Base-by-base conservation (phyloP, 2,797 vertebrate genomes). In the Sparus aurata region DNA sequence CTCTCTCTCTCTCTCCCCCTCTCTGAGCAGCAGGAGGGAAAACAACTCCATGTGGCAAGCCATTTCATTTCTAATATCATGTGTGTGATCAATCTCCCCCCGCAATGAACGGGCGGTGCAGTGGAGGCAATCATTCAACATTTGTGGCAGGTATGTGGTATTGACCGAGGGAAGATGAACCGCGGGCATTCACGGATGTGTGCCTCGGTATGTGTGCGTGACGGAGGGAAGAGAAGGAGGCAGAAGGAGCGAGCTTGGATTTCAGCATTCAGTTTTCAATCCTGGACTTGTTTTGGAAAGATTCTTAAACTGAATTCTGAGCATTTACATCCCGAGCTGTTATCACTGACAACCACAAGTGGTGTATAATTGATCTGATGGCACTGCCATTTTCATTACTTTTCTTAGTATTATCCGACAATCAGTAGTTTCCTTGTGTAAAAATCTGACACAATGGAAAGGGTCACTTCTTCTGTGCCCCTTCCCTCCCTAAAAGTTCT, bases 1-100 rank as follows among this genome's bases (percentile, higher is more conserved):
- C 57, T 57, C 20, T 50, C 34, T 17, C 60, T 70, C 25, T 55
- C 57, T 52, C 20, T 20, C 54, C 63, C 49, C 57, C 49, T 72
- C 23, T 71, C 30, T 5, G 5, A 82, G 85, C 83, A 55, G 84
- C 49, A 0, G 68, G 74, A 75, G 71, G 53, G 77, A 88, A 90
- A 89, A 86, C 87, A 85, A 80, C 86, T 90, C 83, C 68, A 79
- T 75, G 79, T 82, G 85, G 87, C 69, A 59, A 89, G 85, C 85
- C 84, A 89, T 94, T 92, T 91, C 70, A 93, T 91, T 92, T 92
- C 92, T 86, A 91, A 89, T 90, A 92, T 85, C 89, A 82, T 77
- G 81, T 76, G 84, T 67, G 85, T 80, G 87, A 93, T 94, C 93
- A 89, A 89, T 94, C 90, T 88, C 84, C 78, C 20, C 76, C 84